These are phyloP conservation scores for Marisa cornuarietis DNA, from an alignment of 1,140 invertebrate species.

Conservation along the genomic window DNA sequence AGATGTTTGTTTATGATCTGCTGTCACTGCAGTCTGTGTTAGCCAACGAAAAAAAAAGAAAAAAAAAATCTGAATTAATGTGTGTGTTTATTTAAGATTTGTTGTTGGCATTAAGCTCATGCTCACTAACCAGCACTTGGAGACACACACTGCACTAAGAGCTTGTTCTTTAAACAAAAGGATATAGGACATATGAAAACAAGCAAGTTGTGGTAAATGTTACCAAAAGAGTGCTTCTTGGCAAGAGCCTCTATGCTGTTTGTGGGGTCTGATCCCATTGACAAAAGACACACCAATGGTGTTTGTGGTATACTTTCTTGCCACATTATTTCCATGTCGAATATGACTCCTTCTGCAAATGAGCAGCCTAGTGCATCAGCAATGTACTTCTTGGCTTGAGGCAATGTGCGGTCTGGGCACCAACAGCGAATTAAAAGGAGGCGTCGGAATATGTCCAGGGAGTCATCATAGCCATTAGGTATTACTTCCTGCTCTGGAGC, in stretches of 20 bases:
- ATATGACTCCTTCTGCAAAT: conserved; percentile 54
- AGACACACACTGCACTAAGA: not conserved
- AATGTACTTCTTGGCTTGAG: conserved; percentile 90
- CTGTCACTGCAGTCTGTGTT: too few species aligned
- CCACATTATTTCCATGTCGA: conserved; percentile 54
- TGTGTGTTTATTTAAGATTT: too few species aligned
- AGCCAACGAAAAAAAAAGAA: too few species aligned
- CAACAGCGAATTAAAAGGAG: conserved; percentile 85
- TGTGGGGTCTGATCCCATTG: conserved; percentile 64
- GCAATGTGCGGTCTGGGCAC: conserved; percentile 93
- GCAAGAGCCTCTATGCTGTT: conserved; percentile 55
- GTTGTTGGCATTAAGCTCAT: too few species aligned
- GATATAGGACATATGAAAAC: not conserved
- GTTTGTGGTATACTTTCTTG: conserved; percentile 48
- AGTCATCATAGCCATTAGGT: conserved; percentile 87
- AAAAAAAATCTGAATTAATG: too few species aligned
- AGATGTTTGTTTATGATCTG: too few species aligned
- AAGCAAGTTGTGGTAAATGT: not conserved
- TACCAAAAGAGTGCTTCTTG: conserved; percentile 57
- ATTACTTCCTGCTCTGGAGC: conserved; percentile 89
- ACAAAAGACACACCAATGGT: conserved; percentile 59
- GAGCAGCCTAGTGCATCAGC: conserved; percentile 84
- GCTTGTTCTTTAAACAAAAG: too few species aligned
- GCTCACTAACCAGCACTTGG: too few species aligned
- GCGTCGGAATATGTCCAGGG: conserved; percentile 87